Conservation (phyloP, 2,888 invertebrate genomes). For the Phlogophora meticulosa region DNA sequence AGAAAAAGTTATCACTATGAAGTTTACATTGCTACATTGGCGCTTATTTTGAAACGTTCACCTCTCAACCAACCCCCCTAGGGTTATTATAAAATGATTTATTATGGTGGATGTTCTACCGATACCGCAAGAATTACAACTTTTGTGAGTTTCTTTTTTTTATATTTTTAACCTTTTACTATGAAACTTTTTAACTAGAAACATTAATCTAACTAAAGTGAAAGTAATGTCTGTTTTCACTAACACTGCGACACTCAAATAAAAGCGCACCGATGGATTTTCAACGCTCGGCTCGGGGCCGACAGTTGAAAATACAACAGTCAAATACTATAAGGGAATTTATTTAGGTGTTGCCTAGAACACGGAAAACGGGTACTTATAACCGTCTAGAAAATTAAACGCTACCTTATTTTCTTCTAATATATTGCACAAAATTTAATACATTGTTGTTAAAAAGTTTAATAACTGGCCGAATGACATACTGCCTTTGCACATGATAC, state of each 20-base stretch:
- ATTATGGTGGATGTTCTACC: background rate
- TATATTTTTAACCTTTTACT: slow-evolving; percentile 8
- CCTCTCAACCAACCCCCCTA: too few species aligned
- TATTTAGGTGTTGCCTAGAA: too few species aligned
- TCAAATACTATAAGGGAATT: too few species aligned
- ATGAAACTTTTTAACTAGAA: slow-evolving; percentile 9
- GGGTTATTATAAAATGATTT: slow-evolving; percentile 9
- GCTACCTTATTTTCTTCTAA: slow-evolving; percentile 11
- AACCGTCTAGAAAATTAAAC: slow-evolving; percentile 24
- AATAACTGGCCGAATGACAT: slow-evolving; percentile 37
- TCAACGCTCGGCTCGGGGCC: too few species aligned
- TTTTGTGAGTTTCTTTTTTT: background rate
- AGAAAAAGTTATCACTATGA: background rate
- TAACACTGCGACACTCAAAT: too few species aligned
- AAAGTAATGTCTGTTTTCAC: too few species aligned
- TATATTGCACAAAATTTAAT: slow-evolving; percentile 6
- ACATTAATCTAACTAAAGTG: slow-evolving; percentile 46
- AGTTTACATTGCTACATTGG: background rate
- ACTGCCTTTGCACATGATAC: slow-evolving; percentile 52
- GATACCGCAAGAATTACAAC: slow-evolving; percentile 17
- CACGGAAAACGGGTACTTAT: background rate
- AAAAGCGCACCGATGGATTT: too few species aligned
- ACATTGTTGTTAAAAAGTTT: slow-evolving; percentile 14
- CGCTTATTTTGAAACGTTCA: background rate
- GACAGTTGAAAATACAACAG: too few species aligned